Evolutionary conservation across 1,140 invertebrate species (phyloP).

Genomic region (Eupristina koningsbergeri): DNA sequence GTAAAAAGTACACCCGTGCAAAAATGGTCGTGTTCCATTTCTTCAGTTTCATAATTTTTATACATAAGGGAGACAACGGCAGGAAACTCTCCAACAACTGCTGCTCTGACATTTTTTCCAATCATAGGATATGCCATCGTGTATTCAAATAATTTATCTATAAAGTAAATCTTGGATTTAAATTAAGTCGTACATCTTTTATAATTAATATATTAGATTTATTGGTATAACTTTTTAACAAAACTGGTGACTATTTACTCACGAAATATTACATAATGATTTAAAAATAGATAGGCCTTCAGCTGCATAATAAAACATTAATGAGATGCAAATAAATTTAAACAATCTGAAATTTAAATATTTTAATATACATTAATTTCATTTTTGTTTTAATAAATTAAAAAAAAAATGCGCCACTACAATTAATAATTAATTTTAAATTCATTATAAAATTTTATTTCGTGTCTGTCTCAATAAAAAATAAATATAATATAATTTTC

Average conservation of each 20-base stretch:
- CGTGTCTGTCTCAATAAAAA: too few species aligned
- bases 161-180: background rate
- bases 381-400: too few species aligned
- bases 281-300: background rate
- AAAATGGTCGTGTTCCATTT: background rate
- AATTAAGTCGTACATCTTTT: background rate
- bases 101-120: background rate
- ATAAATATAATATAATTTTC: too few species aligned
- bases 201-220: background rate
- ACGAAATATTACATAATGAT: background rate
- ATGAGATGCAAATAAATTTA: background rate
- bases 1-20: background rate
- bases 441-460: too few species aligned
- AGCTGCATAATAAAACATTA: background rate
- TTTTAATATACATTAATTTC: too few species aligned
- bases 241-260: background rate
- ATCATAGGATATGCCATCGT: background rate
- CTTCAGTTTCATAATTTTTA: background rate
- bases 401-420: too few species aligned
- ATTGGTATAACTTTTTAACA: background rate
- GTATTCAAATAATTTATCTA: background rate
- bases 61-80: background rate
- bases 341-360: too few species aligned
- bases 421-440: too few species aligned
- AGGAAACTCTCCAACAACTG: background rate